A percentile compares a stretch with the other conserved stretches of the same genome.
Conservation (phyloP, 2,113 vertebrate genomes). For the Bufo gargarizans region DNA sequence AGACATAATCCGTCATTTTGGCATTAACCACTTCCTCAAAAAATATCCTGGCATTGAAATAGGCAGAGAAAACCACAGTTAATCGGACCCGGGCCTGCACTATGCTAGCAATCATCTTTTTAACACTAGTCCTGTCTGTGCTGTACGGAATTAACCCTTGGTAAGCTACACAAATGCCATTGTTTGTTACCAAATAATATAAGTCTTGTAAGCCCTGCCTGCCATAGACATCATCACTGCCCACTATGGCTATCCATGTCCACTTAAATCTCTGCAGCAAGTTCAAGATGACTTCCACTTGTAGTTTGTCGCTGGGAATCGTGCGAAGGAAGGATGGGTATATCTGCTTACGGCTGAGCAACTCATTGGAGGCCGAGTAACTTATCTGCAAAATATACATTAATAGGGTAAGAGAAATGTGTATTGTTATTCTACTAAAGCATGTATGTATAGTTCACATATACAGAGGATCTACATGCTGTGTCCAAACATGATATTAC, state of each 20-base stretch:
- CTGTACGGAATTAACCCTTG: conserved; percentile 59
- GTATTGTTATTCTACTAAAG: neutral
- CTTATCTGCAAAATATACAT: conserved; percentile 73
- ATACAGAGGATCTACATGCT: neutral
- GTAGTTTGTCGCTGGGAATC: conserved; percentile 72
- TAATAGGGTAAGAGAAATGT: neutral
- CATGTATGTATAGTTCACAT: neutral
- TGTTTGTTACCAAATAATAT: conserved; percentile 55
- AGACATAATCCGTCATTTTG: conserved; percentile 77
- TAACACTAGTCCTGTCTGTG: neutral
- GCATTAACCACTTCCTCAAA: conserved; percentile 72
- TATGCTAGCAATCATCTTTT: conserved; percentile 65
- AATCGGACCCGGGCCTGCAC: conserved; percentile 60
- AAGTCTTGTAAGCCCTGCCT: conserved; percentile 65
- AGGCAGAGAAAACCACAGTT: conserved; percentile 69
- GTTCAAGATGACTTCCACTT: conserved; percentile 73
- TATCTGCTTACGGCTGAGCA: conserved; percentile 68
- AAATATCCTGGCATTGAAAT: conserved; percentile 53
- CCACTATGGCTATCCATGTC: conserved; percentile 81
- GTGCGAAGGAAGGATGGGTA: conserved; percentile 83
- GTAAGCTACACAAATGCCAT: conserved; percentile 74
- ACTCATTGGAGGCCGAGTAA: conserved; percentile 72
- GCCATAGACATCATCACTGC: conserved; percentile 70
- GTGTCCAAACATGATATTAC: too few species aligned
- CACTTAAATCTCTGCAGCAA: conserved; percentile 77